Base-by-base conservation (phyloP, 1,140 invertebrate species). In the Heliconius nattereri region DNA sequence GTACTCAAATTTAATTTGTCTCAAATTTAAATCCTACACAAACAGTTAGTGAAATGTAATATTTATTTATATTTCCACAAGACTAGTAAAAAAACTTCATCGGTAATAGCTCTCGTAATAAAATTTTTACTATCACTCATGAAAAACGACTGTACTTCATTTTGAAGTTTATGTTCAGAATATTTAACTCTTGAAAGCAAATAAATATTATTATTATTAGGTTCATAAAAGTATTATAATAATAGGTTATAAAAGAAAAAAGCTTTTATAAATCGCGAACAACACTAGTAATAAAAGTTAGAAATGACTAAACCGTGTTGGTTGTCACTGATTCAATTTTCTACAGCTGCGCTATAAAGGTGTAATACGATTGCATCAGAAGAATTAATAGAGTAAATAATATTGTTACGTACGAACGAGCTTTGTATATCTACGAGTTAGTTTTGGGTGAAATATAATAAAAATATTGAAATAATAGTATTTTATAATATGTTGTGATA, bases 291-390 rank as follows among this genome's bases (percentile, higher is more conserved):
- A 66, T 66, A 29, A 66, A 26, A 66, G 5, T 16, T 29, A 29
- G 13, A 66, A 66, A 72, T 72, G 71, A 37, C n/a, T 40, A 19
- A 37, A 40, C 19, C 40, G 70, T 77, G 60, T 52, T 77, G 23
- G 71, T 54, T 52, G 70, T 77, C 66, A 77, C 45, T 77, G 71
- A 71, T 35, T 52, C 19, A 77, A 35, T 71, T 77, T 29, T 77
- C 35, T 29, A 73, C 40, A 49, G 74, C 70, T 71, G 32, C 49
- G 76, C 76, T 72, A 77, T 77, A 54, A 66, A 20, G 20, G n/a
- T 20, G 76, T 77, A 72, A 76, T 76, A 20, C n/a, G 37, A 77
- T 71, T 77, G 76, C 76, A 77, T 77, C 70, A 71, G 76, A 32
- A 71, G 7, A 54, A 72, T 45, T 54, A n/a, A n/a, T n/a, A n/a